Evolutionary conservation across 2,888 invertebrate genomes (phyloP).

Genomic region (Liopterus haemorrhoidalis): DNA sequence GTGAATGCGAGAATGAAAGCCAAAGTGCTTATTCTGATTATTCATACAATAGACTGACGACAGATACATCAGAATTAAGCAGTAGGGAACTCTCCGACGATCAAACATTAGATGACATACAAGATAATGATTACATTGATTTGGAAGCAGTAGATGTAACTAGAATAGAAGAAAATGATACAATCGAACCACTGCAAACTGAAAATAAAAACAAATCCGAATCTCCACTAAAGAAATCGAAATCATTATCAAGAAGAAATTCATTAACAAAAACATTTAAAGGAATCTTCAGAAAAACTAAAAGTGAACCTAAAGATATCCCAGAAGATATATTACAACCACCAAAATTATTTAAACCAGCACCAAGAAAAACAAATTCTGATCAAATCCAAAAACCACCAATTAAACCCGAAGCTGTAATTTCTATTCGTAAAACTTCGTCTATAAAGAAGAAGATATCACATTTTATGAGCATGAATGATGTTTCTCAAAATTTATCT

Average conservation of each 20-base stretch:
- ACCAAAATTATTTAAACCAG: no score
- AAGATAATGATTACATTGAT: background rate
- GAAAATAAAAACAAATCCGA: background rate
- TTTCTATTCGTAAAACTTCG: no score
- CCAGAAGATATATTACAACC: no score
- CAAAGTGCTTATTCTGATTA: conserved; percentile 17
- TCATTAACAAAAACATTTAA: conserved; percentile 13
- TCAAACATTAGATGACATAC: background rate
- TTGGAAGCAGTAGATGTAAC: background rate
- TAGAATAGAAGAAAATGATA: background rate
- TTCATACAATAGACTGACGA: conserved; percentile 14
- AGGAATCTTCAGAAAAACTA: conserved; percentile 13
- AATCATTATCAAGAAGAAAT: conserved; percentile 10
- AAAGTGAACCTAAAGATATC: conserved; percentile 12
- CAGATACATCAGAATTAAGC: conserved; percentile 11
- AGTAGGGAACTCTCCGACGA: conserved; percentile 4
- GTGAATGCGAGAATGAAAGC: no score
- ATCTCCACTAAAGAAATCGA: conserved; percentile 8
- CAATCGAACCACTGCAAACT: background rate
- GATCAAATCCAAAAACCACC: conserved; percentile 28
- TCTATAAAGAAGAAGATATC: conserved; percentile 40
- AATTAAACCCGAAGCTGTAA: conserved; percentile 34
- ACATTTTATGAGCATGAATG: conserved; percentile 35
- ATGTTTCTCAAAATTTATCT: conserved; percentile 38
- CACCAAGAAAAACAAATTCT: conserved; percentile 1